These are phyloP conservation scores for Amphiprion clarkii DNA, from an alignment of 2,797 vertebrate genomes.

Conservation along the genomic window DNA sequence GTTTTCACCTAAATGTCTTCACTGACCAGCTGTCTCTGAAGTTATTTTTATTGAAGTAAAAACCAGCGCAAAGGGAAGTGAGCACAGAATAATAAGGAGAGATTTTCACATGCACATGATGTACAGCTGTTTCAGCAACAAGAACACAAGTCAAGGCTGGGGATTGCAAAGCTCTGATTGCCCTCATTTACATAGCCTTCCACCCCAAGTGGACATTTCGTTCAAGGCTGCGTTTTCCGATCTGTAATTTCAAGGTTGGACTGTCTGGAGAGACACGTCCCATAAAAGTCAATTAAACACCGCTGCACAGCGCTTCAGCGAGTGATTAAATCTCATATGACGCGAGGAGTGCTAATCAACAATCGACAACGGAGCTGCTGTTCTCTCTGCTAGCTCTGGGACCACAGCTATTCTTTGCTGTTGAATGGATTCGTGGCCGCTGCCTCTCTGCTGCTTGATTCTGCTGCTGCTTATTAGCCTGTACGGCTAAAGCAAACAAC, in stretches of 20 bases:
- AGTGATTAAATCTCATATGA: slow-evolving; percentile 60
- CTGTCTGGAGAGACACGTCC: slow-evolving; percentile 47
- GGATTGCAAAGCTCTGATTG: slow-evolving; percentile 21
- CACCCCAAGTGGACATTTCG: slow-evolving; percentile 33
- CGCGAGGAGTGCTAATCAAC: slow-evolving; percentile 47
- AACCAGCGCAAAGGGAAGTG: neutral
- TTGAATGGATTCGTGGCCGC: neutral
- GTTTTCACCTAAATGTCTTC: neutral
- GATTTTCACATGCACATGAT: slow-evolving; percentile 25
- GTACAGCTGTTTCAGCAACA: slow-evolving; percentile 36
- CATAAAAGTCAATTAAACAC: slow-evolving; percentile 63
- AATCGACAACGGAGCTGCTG: slow-evolving; percentile 26
- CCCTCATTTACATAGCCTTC: slow-evolving; percentile 51
- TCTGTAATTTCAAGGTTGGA: slow-evolving; percentile 65
- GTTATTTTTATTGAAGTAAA: neutral
- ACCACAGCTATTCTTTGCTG: neutral
- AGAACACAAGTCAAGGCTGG: slow-evolving; percentile 39
- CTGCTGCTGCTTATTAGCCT: slow-evolving; percentile 5
- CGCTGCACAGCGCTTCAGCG: slow-evolving; percentile 48
- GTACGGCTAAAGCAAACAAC: slow-evolving; percentile 2
- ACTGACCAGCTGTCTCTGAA: no score
- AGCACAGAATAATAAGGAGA: neutral
- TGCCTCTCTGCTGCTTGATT: neutral
- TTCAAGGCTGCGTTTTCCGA: slow-evolving; percentile 56
- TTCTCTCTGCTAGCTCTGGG: slow-evolving; percentile 16